Percentiles rank a stretch among this genome's conserved stretches.
phyloP scores from a whole-genome alignment of 2,113 vertebrate species.

The Corydoras sp. region DNA sequence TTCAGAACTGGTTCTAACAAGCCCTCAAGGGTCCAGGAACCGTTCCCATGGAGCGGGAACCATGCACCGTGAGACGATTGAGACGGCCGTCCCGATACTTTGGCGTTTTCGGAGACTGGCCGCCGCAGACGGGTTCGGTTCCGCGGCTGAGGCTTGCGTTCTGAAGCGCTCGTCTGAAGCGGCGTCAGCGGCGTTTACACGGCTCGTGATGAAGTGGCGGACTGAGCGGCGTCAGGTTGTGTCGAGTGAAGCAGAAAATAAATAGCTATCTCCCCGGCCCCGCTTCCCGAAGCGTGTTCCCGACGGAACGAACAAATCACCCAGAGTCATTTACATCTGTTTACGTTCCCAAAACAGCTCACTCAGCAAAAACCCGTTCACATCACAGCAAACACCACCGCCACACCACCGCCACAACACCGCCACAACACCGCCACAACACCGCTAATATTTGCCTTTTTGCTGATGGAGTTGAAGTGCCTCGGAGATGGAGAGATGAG shows the following conservation, averaged over 20 bases:
- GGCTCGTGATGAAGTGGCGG: conserved; percentile 3
- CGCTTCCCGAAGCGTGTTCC: conserved; percentile 12
- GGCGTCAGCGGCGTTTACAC: background rate
- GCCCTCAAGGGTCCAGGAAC: too few species aligned
- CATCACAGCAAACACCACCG: conserved; percentile 27
- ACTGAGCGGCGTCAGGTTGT: background rate
- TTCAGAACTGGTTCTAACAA: too few species aligned
- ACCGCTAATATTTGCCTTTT: conserved; percentile 34
- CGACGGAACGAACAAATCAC: conserved; percentile 15
- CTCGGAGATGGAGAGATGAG: conserved; percentile 18
- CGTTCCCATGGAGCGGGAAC: too few species aligned
- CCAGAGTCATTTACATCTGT: conserved; percentile 16
- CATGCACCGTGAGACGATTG: too few species aligned
- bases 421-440: too few species aligned
- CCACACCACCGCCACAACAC: conserved; percentile 11
- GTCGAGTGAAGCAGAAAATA: conserved; percentile 6
- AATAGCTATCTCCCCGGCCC: background rate
- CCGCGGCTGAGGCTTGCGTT: too few species aligned
- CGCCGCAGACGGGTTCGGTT: too few species aligned
- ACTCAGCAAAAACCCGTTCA: conserved; percentile 28
- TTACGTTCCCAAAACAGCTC: conserved; percentile 30
- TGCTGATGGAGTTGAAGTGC: conserved; percentile 33
- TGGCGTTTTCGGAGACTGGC: too few species aligned
- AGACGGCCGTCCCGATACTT: too few species aligned
- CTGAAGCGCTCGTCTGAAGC: background rate